Percentiles rank a stretch among this genome's conserved stretches.
Conservation (phyloP, 2,888 invertebrate genomes). For the Julus scanicus region DNA sequence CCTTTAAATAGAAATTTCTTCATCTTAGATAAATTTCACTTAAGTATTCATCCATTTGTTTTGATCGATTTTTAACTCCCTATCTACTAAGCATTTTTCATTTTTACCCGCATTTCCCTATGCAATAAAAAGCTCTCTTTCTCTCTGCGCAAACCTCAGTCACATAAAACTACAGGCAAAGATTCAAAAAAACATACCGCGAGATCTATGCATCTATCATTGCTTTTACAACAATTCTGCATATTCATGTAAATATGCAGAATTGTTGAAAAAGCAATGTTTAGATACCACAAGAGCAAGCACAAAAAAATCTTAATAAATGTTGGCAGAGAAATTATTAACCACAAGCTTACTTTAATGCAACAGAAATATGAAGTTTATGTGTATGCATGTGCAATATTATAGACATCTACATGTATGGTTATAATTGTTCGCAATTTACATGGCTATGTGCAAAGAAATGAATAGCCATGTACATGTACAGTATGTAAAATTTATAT, state of each 20-base stretch:
- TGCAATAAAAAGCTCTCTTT: constrained; percentile 42
- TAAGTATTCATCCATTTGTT: constrained; percentile 47
- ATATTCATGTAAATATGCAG: neutral
- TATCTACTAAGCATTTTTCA: constrained; percentile 45
- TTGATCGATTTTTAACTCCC: constrained; percentile 46
- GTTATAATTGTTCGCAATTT: too few relatives aligned
- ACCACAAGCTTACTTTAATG: neutral
- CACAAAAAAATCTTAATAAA: neutral
- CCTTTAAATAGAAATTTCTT: constrained; percentile 47
- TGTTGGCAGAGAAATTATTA: neutral
- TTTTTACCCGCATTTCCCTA: constrained; percentile 22
- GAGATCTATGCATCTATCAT: neutral
- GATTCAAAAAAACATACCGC: constrained; percentile 37
- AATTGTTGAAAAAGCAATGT: neutral
- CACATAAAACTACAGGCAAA: constrained; percentile 37
- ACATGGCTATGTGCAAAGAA: too few relatives aligned
- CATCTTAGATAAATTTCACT: constrained; percentile 47
- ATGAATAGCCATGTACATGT: too few relatives aligned
- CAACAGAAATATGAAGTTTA: neutral
- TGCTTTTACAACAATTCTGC: neutral
- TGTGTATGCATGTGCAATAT: too few relatives aligned
- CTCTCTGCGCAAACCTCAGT: constrained; percentile 44
- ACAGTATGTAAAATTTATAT: too few relatives aligned
- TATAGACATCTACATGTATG: too few relatives aligned
- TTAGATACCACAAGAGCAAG: neutral